Base-by-base conservation (phyloP, 1,140 invertebrate genomes). In the Mactra quadrangularis region DNA sequence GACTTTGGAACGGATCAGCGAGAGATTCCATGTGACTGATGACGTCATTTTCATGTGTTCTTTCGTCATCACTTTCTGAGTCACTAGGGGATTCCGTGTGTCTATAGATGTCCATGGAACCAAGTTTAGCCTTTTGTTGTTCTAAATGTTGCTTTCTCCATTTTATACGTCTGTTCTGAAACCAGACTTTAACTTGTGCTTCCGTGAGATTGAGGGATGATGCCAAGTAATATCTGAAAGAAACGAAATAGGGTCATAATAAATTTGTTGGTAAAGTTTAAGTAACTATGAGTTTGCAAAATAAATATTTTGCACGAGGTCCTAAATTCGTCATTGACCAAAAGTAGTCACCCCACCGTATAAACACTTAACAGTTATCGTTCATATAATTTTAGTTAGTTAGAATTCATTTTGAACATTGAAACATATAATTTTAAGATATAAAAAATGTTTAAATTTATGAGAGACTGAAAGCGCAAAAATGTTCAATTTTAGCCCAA, bases 141-240 rank as follows among this genome's bases (percentile, higher is more conserved):
- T 98, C 97, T 87, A 98, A 93, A 87, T 98, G 97, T 87, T 98
- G 96, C 89, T 99, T 99, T 27, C 98, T 94, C 97, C 97, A 98
- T 94, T 99, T 99, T 84, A 99, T 99, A 35, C 98, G 94, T 29
- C 98, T 94, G 92, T 99, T 99, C 93, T 98, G 98, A 91, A 99
- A 99, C 98, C 98, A 99, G 0, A 99, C 98, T 93, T 99, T 99
- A 0, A 99, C 97, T 95, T 97, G 95, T 2, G 92, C 92, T 74
- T 93, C 92, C 7, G 91, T 90, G 41, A 93, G 83, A 53, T 88
- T 90, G 11, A 93, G 83, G 1, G 90, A 89, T 13, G 90, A 87
- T 0, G 92, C 92, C 71, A 93, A 75, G 77, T 92, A 93, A 72
- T 89, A 93, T 74, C 92, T 93, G 87, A 27, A 87, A 84, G 57